Percentiles rank a stretch among this genome's conserved stretches.
Evolutionary conservation across 2,797 vertebrate genomes (phyloP).

Genomic region (Hippocampus kuda): DNA sequence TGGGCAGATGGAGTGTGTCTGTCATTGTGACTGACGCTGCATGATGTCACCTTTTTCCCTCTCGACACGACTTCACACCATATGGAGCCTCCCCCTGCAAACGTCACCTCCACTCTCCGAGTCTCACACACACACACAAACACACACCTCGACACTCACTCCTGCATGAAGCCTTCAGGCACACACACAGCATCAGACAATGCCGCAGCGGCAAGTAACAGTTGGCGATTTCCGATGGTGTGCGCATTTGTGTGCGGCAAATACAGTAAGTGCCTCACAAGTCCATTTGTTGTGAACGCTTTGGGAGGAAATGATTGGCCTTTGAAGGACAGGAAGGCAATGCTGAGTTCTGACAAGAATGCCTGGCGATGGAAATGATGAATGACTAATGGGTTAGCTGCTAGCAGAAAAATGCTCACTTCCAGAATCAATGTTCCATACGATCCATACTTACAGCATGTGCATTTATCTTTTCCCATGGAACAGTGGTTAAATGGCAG

Average conservation of each 20-base stretch:
- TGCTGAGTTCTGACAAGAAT: conserved; percentile 39
- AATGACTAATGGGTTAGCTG: conserved; percentile 44
- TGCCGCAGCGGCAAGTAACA: conserved; percentile 31
- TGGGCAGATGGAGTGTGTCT: conserved; percentile 46
- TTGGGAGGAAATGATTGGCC: conserved; percentile 45
- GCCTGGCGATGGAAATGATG: conserved; percentile 48
- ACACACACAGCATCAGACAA: conserved; percentile 40
- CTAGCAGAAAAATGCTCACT: conserved; percentile 45
- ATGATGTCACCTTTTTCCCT: conserved; percentile 19
- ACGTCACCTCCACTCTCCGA: conserved; percentile 22
- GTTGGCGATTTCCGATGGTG: conserved; percentile 28
- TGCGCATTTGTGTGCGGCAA: neutral
- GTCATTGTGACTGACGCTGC: conserved; percentile 45
- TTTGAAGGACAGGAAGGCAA: conserved; percentile 42
- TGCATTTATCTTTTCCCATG: conserved; percentile 45
- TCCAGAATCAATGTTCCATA: conserved; percentile 55
- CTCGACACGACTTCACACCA: conserved; percentile 18
- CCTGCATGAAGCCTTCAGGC: conserved; percentile 44
- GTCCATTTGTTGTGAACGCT: conserved; percentile 7
- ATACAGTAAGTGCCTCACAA: conserved; percentile 30
- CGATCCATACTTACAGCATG: conserved; percentile 38
- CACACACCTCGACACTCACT: conserved; percentile 14
- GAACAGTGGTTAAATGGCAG: conserved; percentile 39
- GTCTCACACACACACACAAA: conserved; percentile 13
- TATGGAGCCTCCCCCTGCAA: conserved; percentile 15